Conservation (phyloP, 1,140 invertebrate species). For the Drosophila eugracilis region DNA sequence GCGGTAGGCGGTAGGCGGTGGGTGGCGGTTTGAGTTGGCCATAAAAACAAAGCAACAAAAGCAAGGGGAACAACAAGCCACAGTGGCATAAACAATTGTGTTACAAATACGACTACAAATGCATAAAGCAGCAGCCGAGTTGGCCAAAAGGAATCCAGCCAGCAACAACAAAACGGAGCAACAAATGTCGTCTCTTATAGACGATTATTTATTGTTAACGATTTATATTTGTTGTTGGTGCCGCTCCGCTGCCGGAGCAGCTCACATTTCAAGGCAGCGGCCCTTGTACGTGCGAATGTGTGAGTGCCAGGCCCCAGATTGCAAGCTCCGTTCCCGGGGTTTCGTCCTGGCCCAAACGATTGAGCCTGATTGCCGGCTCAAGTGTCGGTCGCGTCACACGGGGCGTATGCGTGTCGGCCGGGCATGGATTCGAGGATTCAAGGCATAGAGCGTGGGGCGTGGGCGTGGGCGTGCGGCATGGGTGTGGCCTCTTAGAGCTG, state of each 20-base stretch:
- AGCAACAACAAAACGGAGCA: conserved; percentile 28
- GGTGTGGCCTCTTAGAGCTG: conserved; percentile 40
- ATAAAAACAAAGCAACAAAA: conserved; percentile 68
- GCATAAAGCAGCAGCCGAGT: conserved; percentile 66
- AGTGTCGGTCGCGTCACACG: conserved; percentile 75
- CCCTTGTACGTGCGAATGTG: conserved; percentile 66
- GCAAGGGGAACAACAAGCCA: conserved; percentile 52
- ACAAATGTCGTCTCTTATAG: conserved; percentile 65
- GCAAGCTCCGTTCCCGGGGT: conserved; percentile 43
- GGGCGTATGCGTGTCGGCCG: conserved; percentile 56
- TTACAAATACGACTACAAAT: conserved; percentile 82
- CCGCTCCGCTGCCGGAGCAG: conserved; percentile 38
- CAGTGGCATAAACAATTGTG: conserved; percentile 79
- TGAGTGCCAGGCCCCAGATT: conserved; percentile 71
- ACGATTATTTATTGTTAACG: conserved; percentile 83
- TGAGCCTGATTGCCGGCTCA: conserved; percentile 80
- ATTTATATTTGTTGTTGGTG: conserved; percentile 73
- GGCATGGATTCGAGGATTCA: conserved; percentile 14
- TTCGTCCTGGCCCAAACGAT: conserved; percentile 64
- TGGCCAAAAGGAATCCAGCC: conserved; percentile 24
- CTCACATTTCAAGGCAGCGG: conserved; percentile 67
- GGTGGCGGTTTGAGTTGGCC: conserved; percentile 13
- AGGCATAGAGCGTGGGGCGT: neutral
- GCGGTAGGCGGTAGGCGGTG: conserved; percentile 7
- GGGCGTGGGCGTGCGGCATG: neutral